Conservation (phyloP, 2,888 invertebrate species). For the Brachylomia viminalis region DNA sequence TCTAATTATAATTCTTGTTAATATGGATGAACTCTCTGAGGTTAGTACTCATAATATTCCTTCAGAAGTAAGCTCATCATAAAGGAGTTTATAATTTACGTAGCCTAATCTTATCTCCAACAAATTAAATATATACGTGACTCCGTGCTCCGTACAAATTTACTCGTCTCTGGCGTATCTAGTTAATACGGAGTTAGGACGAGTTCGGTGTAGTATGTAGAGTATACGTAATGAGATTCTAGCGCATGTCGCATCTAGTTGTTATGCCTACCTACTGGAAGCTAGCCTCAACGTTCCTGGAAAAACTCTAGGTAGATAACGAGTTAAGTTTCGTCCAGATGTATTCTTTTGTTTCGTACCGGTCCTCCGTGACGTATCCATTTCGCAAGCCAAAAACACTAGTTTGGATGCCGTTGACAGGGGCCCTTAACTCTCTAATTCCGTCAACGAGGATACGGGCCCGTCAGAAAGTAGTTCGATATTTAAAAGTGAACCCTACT, state of each 20-base stretch:
- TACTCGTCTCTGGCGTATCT: conserved; percentile 1
- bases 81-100: conserved; percentile 22
- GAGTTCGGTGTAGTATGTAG: neutral
- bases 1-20: neutral
- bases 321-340: no score
- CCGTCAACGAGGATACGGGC: no score
- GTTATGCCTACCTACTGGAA: neutral
- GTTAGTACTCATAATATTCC: neutral
- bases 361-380: no score
- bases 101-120: conserved; percentile 35
- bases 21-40: neutral
- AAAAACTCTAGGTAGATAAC: neutral
- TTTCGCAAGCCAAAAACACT: no score
- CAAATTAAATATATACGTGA: conserved; percentile 47
- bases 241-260: conserved; percentile 7
- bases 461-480: no score
- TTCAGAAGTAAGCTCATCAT: neutral
- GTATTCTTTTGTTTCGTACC: no score
- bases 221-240: conserved; percentile 17
- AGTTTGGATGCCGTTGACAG: no score
- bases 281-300: neutral
- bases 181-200: neutral
- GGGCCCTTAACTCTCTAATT: no score
- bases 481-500: no score
- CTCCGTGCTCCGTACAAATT: conserved; percentile 1